A percentile compares a stretch with the other conserved stretches of the same genome.
phyloP scores from a whole-genome alignment of 2,797 vertebrate genomes.

The Tinamus major region DNA sequence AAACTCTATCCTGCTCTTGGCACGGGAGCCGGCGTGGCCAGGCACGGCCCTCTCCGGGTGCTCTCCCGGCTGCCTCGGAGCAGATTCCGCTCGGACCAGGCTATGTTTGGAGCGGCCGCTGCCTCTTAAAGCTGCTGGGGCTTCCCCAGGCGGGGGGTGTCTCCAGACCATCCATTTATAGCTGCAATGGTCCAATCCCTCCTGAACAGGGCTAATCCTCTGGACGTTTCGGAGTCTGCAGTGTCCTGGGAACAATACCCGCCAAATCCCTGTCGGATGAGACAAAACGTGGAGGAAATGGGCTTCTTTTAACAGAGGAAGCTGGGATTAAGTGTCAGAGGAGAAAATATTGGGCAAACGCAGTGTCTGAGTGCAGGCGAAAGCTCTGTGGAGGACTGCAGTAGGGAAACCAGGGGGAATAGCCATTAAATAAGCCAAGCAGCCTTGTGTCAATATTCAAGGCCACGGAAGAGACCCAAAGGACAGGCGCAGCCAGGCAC shows the following conservation, averaged over 20 bases:
- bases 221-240: neutral
- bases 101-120: slow-evolving; percentile 43
- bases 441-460: neutral
- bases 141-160: neutral
- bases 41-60: fast-evolving
- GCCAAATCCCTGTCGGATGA: neutral
- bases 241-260: neutral
- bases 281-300: neutral
- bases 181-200: fast-evolving
- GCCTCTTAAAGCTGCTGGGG: neutral
- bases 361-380: fast-evolving
- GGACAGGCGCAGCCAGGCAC: neutral
- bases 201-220: neutral
- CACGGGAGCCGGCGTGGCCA: neutral
- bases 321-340: neutral
- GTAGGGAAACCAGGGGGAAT: neutral
- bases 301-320: neutral
- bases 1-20: neutral
- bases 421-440: neutral
- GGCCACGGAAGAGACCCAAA: neutral
- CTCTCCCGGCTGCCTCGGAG: neutral
- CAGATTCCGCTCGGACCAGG: neutral
- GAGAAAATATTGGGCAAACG: neutral
- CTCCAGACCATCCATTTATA: neutral
- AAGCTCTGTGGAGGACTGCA: neutral